Conservation (phyloP, 2,888 invertebrate genomes). For the Entomobrya proxima region DNA sequence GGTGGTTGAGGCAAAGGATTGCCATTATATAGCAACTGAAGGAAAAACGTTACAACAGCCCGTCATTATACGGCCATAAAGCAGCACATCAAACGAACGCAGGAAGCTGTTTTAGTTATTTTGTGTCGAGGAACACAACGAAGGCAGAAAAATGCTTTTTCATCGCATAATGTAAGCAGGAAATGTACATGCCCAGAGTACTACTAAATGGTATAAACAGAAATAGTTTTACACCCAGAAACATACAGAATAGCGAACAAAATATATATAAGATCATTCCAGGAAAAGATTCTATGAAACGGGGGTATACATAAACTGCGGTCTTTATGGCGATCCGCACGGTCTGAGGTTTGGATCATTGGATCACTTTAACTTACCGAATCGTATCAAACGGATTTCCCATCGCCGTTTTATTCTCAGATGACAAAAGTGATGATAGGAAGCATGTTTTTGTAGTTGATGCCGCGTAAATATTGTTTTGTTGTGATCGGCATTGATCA, state of each 20-base stretch:
- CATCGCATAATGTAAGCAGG: background rate
- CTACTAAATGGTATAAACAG: too few relatives aligned
- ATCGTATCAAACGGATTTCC: constrained; percentile 49
- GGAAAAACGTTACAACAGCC: constrained; percentile 45
- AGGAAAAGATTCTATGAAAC: too few relatives aligned
- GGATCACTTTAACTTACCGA: constrained; percentile 23
- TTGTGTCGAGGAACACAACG: background rate
- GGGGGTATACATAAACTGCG: too few relatives aligned
- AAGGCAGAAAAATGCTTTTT: constrained; percentile 23
- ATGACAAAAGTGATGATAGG: constrained; percentile 60
- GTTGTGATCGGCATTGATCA: too few relatives aligned
- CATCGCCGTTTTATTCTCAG: constrained; percentile 57
- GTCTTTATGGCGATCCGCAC: background rate
- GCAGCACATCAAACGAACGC: constrained; percentile 42
- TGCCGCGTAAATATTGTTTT: too few relatives aligned
- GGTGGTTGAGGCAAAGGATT: constrained; percentile 44
- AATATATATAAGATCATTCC: too few relatives aligned
- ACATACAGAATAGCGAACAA: too few relatives aligned
- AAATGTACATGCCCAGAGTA: too few relatives aligned
- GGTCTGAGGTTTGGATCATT: background rate
- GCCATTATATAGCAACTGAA: constrained; percentile 3
- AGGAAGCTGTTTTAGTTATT: constrained; percentile 34
- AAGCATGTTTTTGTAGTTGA: too few relatives aligned
- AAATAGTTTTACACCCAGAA: too few relatives aligned
- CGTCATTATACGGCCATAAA: constrained; percentile 45